Percentiles rank a stretch among this genome's conserved stretches.
Conservation (phyloP, 2,113 vertebrate genomes). For the Tiliqua scincoides region DNA sequence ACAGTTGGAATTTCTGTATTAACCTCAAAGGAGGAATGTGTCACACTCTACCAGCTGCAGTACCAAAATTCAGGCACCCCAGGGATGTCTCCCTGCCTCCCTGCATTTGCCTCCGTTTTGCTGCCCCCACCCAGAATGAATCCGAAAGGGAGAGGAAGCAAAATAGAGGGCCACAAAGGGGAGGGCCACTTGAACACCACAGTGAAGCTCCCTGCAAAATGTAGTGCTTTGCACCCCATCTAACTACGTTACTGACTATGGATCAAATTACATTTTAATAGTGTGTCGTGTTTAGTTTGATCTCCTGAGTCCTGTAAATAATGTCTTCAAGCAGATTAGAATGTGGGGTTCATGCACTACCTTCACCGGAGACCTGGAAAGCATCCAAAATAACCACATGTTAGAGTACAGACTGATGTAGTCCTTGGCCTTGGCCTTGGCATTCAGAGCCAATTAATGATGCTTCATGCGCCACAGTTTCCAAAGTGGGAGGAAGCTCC, state of each 20-base stretch:
- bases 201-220: no score
- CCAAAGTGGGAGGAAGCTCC: not conserved
- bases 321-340: not conserved
- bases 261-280: no score
- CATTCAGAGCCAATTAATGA: not conserved
- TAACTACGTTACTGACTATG: no score
- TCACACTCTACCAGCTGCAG: not conserved
- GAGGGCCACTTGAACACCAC: no score
- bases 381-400: not conserved
- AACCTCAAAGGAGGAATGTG: not conserved
- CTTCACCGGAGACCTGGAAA: not conserved
- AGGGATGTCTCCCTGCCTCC: no score
- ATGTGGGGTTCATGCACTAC: not conserved
- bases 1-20: not conserved
- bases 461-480: not conserved
- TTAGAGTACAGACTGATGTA: not conserved
- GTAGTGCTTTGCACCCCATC: no score
- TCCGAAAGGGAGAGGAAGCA: no score
- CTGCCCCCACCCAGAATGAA: no score
- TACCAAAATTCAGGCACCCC: not conserved
- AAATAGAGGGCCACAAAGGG: no score
- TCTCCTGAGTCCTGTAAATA: conserved; percentile 16
- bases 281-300: not conserved
- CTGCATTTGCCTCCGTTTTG: no score
- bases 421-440: not conserved